phyloP scores from a whole-genome alignment of 2,797 vertebrate genomes.

The Phoebastria nigripes region DNA sequence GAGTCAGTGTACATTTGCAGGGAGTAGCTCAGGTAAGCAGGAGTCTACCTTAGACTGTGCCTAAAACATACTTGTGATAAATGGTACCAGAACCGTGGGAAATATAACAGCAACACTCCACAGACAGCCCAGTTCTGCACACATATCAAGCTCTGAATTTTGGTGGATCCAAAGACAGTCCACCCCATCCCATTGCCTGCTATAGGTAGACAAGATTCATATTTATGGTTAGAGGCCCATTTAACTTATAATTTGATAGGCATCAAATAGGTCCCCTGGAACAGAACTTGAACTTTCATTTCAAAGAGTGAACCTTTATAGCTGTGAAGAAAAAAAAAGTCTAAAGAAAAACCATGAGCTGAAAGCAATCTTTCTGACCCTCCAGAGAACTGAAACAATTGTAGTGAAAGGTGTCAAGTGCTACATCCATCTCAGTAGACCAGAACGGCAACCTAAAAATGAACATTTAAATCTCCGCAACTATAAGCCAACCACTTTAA shows the following conservation, averaged over 20 bases:
- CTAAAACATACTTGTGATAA: neutral
- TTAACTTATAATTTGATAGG: neutral
- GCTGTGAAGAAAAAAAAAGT: neutral
- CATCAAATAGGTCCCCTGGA: neutral
- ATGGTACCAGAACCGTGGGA: neutral
- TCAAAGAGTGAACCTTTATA: neutral
- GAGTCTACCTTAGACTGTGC: neutral
- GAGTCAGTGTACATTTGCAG: neutral
- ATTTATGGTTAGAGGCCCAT: neutral
- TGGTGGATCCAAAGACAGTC: neutral
- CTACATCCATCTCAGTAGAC: neutral
- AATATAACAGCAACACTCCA: neutral
- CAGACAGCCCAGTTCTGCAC: neutral
- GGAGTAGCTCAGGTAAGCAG: neutral
- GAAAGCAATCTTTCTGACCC: neutral
- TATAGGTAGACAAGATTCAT: neutral
- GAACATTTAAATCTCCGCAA: neutral
- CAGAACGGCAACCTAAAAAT: neutral
- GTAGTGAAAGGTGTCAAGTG: neutral
- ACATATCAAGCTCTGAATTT: neutral
- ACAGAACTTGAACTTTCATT: neutral
- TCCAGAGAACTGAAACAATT: neutral
- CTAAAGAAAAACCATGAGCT: neutral
- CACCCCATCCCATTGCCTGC: neutral
- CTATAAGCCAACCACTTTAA: neutral